Base-by-base conservation (phyloP, 2,888 invertebrate species). In the Tholera decimalis region DNA sequence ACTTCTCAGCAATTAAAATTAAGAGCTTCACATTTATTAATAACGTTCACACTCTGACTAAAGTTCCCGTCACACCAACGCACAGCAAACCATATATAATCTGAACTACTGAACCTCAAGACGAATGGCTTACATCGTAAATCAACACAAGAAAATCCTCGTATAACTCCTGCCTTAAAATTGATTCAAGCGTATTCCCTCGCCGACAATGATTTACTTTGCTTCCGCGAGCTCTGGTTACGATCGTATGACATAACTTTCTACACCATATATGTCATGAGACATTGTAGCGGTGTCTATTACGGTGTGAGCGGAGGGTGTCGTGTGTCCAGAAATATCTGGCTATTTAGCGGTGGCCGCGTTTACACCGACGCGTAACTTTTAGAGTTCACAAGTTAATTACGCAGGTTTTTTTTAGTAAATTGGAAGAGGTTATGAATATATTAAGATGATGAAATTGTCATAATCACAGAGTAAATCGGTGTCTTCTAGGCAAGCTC, bases 211-310 rank as follows among this genome's bases (percentile, higher is more conserved):
- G 85, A 84, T 84, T 82, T 81, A 83, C 76, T 67, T 66, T 66
- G 72, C 75, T 80, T 81, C 79, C 81, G 80, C 77, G 51, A 75
- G 81, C 86, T 88, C 84, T 70, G 77, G 83, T 87, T 86, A 83
- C 88, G 80, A 70, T 82, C 79, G 81, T 75, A 82, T 89, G 88
- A 87, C 87, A 85, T 86, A 87, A 89, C 84, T 84, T 89, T 91
- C 88, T 87, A 83, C 90, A 83, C 92, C 91, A 89, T 93, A 92
- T 92, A 90, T 91, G 93, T 89, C 88, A 91, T 87, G 90, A 70
- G 73, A 76, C 73, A 79, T 85, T 85, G 87, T 85, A 79, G 73
- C 83, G 86, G 91, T 90, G 87, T 90, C 90, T 89, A 88, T 91
- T 89, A 89, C 91, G 83, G 86, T 83, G 83, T 77, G 84, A 85